These are phyloP conservation scores for Acleris holmiana DNA, from an alignment of 2,888 invertebrate species.

Conservation along the genomic window DNA sequence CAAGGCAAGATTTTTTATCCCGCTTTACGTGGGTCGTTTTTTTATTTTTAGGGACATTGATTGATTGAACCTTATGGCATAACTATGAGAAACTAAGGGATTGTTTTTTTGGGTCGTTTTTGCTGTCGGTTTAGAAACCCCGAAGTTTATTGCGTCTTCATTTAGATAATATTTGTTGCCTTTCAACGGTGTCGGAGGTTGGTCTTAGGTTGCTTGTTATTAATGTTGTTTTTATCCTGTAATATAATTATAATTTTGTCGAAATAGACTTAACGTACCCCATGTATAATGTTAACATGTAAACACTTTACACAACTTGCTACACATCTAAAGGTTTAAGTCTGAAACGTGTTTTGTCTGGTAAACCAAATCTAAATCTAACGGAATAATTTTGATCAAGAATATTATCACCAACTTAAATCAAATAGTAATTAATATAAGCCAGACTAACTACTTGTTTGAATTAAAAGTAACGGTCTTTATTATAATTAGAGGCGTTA, in stretches of 20 bases:
- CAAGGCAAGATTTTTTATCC: constrained; percentile 60
- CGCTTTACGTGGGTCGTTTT: constrained; percentile 80
- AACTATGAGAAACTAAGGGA: constrained; percentile 76
- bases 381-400: constrained; percentile 1
- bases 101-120: constrained; percentile 70
- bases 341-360: no score
- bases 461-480: constrained; percentile 28
- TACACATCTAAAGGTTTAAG: no score
- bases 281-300: no score
- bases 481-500: constrained; percentile 32
- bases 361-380: no score
- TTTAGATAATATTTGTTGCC: constrained; percentile 63
- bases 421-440: constrained; percentile 30
- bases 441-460: constrained; percentile 25
- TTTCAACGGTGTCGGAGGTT: constrained; percentile 48
- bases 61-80: constrained; percentile 80
- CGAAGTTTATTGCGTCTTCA: constrained; percentile 77
- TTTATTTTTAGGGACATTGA: constrained; percentile 82
- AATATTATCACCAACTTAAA: constrained; percentile 4
- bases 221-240: not conserved
- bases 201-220: constrained; percentile 12
- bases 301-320: no score
- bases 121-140: constrained; percentile 54
- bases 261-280: no score
- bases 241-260: constrained; percentile 15